Evolutionary conservation across 2,888 invertebrate species (phyloP).

Genomic region (Polydrusus pterygomalis): DNA sequence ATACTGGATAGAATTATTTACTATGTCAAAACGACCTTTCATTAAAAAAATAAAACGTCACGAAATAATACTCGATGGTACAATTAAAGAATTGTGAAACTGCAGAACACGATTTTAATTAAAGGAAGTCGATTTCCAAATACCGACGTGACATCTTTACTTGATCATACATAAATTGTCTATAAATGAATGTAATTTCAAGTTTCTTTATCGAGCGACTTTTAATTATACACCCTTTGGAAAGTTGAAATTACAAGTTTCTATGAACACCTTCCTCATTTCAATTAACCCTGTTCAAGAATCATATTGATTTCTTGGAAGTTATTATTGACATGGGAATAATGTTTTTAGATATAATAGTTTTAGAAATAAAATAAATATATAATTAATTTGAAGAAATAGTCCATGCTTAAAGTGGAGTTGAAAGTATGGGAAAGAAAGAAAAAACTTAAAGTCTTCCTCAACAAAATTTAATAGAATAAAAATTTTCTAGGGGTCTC

Average conservation of each 20-base stretch:
- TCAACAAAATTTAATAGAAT: too few species aligned
- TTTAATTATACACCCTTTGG: conserved; percentile 40
- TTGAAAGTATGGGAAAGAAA: too few species aligned
- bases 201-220: conserved; percentile 25
- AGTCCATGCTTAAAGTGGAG: too few species aligned
- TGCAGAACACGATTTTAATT: conserved; percentile 1
- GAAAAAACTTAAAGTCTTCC: too few species aligned
- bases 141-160: conserved; percentile 13
- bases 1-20: too few species aligned
- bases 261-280: conserved; percentile 41
- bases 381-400: too few species aligned
- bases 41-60: too few species aligned
- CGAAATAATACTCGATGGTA: not conserved
- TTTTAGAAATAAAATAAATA: not conserved
- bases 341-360: not conserved
- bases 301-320: conserved; percentile 33
- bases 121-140: not conserved
- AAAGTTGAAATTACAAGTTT: conserved; percentile 44
- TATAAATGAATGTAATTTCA: conserved; percentile 22
- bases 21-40: too few species aligned
- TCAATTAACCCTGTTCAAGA: conserved; percentile 23
- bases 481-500: too few species aligned
- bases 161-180: conserved; percentile 24
- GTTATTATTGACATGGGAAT: not conserved
- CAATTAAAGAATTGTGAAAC: conserved; percentile 3